Conservation (phyloP, 1,140 invertebrate genomes). For the Rhagoletis pomonella region DNA sequence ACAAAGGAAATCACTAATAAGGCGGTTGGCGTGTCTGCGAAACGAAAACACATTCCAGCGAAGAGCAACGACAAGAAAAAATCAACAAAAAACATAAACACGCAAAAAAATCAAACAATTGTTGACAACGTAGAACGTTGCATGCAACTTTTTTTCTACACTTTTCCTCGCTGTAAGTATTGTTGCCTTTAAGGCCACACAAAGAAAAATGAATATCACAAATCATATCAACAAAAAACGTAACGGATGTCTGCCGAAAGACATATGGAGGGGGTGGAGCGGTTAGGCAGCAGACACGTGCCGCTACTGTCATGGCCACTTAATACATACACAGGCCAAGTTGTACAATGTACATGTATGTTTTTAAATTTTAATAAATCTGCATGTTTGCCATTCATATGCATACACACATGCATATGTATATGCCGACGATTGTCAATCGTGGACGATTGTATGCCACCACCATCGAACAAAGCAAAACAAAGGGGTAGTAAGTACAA, state of each 20-base stretch:
- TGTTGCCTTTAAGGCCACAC: slow-evolving; percentile 12
- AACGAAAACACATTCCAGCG: background rate
- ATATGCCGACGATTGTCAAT: too few relatives aligned
- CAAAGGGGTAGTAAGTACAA: too few relatives aligned
- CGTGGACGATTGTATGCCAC: too few relatives aligned
- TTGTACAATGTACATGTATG: too few relatives aligned
- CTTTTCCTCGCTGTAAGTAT: slow-evolving; percentile 8
- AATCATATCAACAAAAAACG: background rate
- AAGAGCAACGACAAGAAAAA: background rate
- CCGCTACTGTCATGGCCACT: slow-evolving; percentile 19
- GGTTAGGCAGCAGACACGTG: background rate
- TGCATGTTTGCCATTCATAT: too few relatives aligned
- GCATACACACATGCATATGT: too few relatives aligned
- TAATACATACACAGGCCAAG: background rate
- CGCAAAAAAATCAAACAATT: background rate
- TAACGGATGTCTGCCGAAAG: background rate
- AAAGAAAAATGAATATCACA: background rate
- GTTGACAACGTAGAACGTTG: background rate
- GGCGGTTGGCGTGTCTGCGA: background rate
- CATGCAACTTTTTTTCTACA: background rate
- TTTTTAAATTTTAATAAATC: too few relatives aligned
- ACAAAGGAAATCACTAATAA: background rate
- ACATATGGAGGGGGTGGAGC: background rate
- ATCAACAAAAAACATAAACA: background rate
- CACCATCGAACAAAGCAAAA: too few relatives aligned